Conservation (phyloP, 2,797 vertebrate species). For the Pantherophis alleghaniensis region DNA sequence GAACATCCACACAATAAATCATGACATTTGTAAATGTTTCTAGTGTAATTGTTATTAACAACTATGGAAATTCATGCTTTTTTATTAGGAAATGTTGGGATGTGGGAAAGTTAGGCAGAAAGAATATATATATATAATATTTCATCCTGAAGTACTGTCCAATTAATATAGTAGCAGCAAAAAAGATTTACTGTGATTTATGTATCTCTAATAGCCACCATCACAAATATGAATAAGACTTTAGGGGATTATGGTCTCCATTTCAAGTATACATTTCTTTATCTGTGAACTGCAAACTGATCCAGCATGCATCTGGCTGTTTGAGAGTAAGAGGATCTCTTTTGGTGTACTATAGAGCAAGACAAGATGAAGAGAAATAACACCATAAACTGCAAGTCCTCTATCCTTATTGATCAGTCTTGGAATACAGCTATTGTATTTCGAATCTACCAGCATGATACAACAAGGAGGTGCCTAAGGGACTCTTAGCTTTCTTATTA, state of each 20-base stretch:
- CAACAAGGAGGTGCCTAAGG: conserved; percentile 67
- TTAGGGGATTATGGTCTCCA: not conserved
- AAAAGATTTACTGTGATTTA: not conserved
- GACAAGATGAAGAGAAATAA: conserved; percentile 24
- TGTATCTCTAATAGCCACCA: not conserved
- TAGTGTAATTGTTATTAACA: not conserved
- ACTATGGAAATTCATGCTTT: not conserved
- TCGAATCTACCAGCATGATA: conserved; percentile 75
- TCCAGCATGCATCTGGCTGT: not conserved
- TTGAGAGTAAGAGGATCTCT: not conserved
- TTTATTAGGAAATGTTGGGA: not conserved
- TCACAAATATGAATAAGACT: not conserved
- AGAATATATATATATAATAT: not conserved
- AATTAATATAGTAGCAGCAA: not conserved
- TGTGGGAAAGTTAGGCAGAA: not conserved
- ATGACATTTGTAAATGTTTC: not conserved
- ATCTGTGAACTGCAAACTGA: not conserved
- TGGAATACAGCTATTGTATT: conserved; percentile 73
- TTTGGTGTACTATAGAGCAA: conserved; percentile 16
- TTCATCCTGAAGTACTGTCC: not conserved
- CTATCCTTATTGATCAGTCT: conserved; percentile 72
- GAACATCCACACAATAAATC: not conserved
- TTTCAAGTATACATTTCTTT: not conserved
- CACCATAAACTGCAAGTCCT: conserved; percentile 54
- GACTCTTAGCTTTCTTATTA: conserved; percentile 73